Evolutionary conservation across 2,888 invertebrate species (phyloP).

Genomic region (Caenorhabditis virilis): DNA sequence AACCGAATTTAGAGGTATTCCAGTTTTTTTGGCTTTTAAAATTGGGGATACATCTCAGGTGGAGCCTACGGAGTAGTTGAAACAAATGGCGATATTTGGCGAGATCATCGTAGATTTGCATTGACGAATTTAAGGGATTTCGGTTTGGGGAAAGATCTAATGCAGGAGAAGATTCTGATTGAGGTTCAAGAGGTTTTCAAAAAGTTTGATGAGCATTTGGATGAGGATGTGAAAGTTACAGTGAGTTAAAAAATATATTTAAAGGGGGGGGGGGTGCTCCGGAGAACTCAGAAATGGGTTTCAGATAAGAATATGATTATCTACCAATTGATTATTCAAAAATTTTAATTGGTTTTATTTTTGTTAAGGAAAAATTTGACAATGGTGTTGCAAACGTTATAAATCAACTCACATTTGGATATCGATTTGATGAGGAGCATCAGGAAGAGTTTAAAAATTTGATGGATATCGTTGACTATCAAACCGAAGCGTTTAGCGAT

Average conservation of each 20-base stretch:
- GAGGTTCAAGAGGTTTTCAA: slow-evolving; percentile 11
- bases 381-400: slow-evolving; percentile 40
- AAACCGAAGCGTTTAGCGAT: slow-evolving; percentile 22
- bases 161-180: slow-evolving; percentile 28
- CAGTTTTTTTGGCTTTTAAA: not conserved
- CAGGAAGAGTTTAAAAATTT: too few species aligned
- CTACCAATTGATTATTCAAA: not conserved
- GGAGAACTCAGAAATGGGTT: too few species aligned
- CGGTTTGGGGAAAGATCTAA: slow-evolving; percentile 34
- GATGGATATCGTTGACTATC: slow-evolving; percentile 35
- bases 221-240: slow-evolving; percentile 11
- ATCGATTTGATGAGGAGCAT: slow-evolving; percentile 45
- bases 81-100: slow-evolving; percentile 37
- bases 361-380: slow-evolving; percentile 26
- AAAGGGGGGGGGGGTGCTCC: too few species aligned
- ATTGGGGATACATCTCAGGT: slow-evolving; percentile 11
- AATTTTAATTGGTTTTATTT: too few species aligned
- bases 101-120: slow-evolving; percentile 37
- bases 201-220: slow-evolving; percentile 13
- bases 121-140: slow-evolving; percentile 37
- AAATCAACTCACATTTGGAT: slow-evolving; percentile 45
- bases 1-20: slow-evolving; percentile 7
- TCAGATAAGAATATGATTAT: too few species aligned
- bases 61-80: slow-evolving; percentile 40
- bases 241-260: too few species aligned